Percentiles rank a stretch among this genome's conserved stretches.
phyloP scores from a whole-genome alignment of 2,113 vertebrate genomes.

The Desmodus rotundus region DNA sequence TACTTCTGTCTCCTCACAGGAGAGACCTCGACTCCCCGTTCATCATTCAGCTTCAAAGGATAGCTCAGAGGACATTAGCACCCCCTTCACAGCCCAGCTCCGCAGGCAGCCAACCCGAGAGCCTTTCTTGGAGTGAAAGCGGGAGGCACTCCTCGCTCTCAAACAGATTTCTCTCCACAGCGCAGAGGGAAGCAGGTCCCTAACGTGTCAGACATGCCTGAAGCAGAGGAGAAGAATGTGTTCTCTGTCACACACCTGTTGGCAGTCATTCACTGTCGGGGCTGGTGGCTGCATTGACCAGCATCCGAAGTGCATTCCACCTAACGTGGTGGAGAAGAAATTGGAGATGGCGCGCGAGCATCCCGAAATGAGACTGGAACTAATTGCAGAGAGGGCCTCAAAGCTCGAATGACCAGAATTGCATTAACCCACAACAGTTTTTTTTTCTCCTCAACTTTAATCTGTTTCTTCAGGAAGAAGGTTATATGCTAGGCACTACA shows the following conservation, averaged over 20 bases:
- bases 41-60: background rate
- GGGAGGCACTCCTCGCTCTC: background rate
- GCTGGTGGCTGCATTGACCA: background rate
- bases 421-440: background rate
- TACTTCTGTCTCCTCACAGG: background rate
- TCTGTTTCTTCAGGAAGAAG: background rate
- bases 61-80: background rate
- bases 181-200: background rate
- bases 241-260: slow-evolving; percentile 33
- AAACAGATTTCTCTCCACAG: slow-evolving; percentile 1
- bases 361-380: background rate
- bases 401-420: background rate
- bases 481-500: background rate
- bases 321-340: background rate
- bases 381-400: background rate
- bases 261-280: background rate
- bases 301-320: background rate
- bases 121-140: background rate
- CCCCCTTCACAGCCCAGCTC: background rate
- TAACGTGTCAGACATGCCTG: background rate
- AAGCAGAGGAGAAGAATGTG: background rate
- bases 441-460: background rate
- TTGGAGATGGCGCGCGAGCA: background rate
- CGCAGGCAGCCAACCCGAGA: background rate
- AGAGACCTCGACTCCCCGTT: background rate